These are phyloP conservation scores for Stegana nigrithorax DNA, from an alignment of 2,888 invertebrate genomes.

Conservation along the genomic window DNA sequence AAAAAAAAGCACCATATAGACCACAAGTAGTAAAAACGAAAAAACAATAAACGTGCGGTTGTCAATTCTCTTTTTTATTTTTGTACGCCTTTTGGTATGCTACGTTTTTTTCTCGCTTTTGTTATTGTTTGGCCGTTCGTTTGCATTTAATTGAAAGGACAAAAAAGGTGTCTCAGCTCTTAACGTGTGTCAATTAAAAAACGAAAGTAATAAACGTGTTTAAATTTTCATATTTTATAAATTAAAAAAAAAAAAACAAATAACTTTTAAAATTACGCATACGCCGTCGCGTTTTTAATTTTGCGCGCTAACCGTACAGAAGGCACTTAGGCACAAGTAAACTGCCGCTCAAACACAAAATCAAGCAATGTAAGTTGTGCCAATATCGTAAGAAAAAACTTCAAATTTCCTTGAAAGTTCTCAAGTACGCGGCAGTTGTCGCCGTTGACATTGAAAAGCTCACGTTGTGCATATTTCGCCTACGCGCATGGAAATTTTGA, in stretches of 20 bases:
- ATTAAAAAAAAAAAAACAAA: constrained; percentile 17
- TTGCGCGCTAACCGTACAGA: neutral
- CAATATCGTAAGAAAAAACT: neutral
- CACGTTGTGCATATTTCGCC: neutral
- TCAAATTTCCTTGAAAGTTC: neutral
- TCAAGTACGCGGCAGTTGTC: neutral
- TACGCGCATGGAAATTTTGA: too few relatives aligned
- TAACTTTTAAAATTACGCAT: constrained; percentile 34
- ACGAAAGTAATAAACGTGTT: neutral
- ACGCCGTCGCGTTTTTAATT: constrained; percentile 25
- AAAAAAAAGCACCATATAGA: too few relatives aligned
- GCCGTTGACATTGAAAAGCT: neutral
- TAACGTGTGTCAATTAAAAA: neutral
- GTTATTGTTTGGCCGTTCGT: neutral
- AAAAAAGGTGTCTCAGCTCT: neutral
- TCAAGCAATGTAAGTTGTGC: constrained; percentile 45
- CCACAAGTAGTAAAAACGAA: too few relatives aligned
- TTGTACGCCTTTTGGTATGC: constrained; percentile 7
- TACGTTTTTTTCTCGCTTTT: neutral
- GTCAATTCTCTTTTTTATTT: neutral
- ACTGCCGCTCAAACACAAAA: constrained; percentile 14
- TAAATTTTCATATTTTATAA: constrained; percentile 20
- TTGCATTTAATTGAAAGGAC: too few relatives aligned
- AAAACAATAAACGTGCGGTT: neutral
- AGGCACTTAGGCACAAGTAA: constrained; percentile 1